Evolutionary conservation across 1,140 invertebrate genomes (phyloP), one percentile per base, ranked within the genome.

Genomic region (Protaetia brevitarsis): DNA sequence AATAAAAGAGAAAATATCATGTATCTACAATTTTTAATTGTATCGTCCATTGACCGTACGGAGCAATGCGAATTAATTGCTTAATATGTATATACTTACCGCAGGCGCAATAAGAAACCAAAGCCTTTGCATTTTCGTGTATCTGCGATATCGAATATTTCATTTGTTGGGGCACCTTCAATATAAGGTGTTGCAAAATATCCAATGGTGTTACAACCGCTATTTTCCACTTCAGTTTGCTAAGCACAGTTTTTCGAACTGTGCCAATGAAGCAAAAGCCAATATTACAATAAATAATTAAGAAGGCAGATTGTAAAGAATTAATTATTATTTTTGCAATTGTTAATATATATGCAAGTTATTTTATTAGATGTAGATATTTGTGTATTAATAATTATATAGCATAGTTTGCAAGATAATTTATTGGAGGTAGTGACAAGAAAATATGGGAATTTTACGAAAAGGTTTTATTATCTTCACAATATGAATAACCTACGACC

Each of bases 101-200:
- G 86, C 88, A 87, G 27, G 87, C 86, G 68, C 90, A 91, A 30
- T 92, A 82, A 4, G 89, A 84, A 68, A 92, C 89, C 79, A 93
- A 90, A 10, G 88, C 92, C 69, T 90, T 87, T n/a, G 89, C 87
- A 74, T 92, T 89, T 76, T 86, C 85, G 70, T 83, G 82, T 66
- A 90, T 84, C 84, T 88, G 89, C 56, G 83, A 80, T 1, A 78
- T 79, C 71, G 87, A 83, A 76, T 83, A 85, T 71, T 65, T 69
- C 56, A 81, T 75, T 64, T 10, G 68, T 72, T 73, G 67, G 13
- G 73, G 66, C 59, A 77, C 57, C 60, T 72, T 65, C 26, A 66
- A 63, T 29, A 83, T 70, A 45, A 82, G 79, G 61, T 87, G 87
- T 71, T 88, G 86, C n/a, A 90, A 82, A 74, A 88, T 88, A 75